Evolutionary conservation across 2,888 invertebrate species (phyloP).

Genomic region (Phalangium opilio): DNA sequence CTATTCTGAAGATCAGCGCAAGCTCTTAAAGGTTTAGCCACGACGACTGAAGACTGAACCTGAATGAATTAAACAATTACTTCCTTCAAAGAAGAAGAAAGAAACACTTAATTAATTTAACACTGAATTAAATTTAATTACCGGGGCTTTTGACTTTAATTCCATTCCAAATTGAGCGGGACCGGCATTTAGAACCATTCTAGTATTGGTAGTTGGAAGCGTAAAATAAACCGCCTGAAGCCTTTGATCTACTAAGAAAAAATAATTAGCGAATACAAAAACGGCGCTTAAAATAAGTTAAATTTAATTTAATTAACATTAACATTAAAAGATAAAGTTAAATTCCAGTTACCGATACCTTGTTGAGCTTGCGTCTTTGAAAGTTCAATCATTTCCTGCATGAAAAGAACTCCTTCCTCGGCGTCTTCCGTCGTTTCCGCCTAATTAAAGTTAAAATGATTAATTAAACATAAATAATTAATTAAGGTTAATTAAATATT

Average conservation of each 20-base stretch:
- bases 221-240: conserved; percentile 41
- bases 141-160: conserved; percentile 43
- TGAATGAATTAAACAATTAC: conserved; percentile 25
- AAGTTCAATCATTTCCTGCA: conserved; percentile 91
- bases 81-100: not conserved
- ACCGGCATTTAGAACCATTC: conserved; percentile 50
- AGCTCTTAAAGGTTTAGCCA: conserved; percentile 53
- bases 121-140: conserved; percentile 14
- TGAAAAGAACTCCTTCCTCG: conserved; percentile 80
- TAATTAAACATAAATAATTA: not conserved
- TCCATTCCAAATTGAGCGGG: conserved; percentile 81
- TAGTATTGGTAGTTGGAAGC: conserved; percentile 34
- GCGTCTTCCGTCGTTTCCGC: conserved; percentile 72
- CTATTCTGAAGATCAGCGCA: conserved; percentile 42
- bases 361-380: conserved; percentile 51
- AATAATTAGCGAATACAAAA: not conserved
- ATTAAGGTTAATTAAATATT: not conserved
- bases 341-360: conserved; percentile 1
- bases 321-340: not conserved
- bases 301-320: not conserved
- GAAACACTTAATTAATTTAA: not conserved
- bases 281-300: too few species aligned
- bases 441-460: conserved; percentile 34
- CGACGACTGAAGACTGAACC: conserved; percentile 45
- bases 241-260: conserved; percentile 36